phyloP scores from a whole-genome alignment of 2,113 vertebrate genomes.

The Gnathonemus longibarbis region DNA sequence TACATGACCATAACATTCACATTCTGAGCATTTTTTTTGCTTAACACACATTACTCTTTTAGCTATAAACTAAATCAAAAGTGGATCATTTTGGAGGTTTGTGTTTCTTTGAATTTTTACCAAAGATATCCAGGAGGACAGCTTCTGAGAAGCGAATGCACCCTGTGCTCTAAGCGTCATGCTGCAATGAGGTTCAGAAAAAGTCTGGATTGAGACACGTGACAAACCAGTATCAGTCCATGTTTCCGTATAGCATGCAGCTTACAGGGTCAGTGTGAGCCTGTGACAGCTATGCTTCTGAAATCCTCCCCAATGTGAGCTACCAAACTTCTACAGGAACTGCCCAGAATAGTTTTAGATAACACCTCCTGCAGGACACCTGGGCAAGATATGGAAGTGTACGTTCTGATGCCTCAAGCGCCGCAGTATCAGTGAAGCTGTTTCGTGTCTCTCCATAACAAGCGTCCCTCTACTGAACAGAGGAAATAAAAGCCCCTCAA shows the following conservation, averaged over 20 bases:
- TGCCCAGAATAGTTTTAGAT: neutral
- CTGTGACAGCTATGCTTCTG: neutral
- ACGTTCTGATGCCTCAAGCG: neutral
- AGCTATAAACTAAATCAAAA: neutral
- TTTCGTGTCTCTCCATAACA: neutral
- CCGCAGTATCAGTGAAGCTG: neutral
- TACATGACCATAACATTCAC: neutral
- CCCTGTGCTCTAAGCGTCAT: neutral
- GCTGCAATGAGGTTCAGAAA: neutral
- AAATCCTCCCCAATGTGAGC: neutral
- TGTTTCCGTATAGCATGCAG: neutral
- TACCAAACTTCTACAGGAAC: neutral
- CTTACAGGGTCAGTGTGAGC: neutral
- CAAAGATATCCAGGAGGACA: neutral
- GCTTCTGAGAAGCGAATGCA: neutral
- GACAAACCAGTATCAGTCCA: neutral
- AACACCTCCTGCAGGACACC: neutral
- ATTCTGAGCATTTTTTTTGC: neutral
- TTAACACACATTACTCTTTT: neutral
- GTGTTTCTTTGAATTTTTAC: neutral
- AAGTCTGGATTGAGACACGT: neutral
- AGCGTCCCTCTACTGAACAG: neutral
- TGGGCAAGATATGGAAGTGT: neutral
- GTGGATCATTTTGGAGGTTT: neutral
- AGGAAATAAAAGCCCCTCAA: conserved; percentile 3